Base-by-base conservation (phyloP, 2,797 vertebrate genomes). In the Cichlasoma orientale region DNA sequence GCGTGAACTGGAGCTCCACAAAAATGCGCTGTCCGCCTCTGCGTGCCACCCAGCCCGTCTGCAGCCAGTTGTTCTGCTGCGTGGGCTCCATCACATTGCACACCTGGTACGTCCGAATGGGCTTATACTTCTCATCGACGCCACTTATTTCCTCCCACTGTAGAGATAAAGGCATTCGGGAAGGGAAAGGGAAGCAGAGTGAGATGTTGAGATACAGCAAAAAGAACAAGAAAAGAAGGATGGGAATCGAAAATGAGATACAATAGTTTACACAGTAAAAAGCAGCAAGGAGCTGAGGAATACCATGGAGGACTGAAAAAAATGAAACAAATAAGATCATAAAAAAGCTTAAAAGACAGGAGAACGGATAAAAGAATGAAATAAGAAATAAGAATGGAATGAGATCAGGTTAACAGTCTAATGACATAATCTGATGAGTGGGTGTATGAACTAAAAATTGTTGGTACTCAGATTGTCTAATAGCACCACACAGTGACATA, bases 121-220 rank as follows among this genome's bases (percentile, higher is more conserved):
- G 97, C 77, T 94, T 97, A 94, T 97, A 96, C 80, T 97, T 96
- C 82, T 99, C 98, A 77, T 99, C 98, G 55, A 98, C 97, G 0
- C 98, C 98, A 0, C 98, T 99, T 91, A 99, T 99, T 92, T 99
- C 98, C 90, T 99, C 98, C 98, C 98, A 99, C 98, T 99, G 36
- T 38, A 84, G 54, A 29, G 47, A 21, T 12, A 14, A 31, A 57
- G 10, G 18, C 3, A 36, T 13, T 9, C 36, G 11, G 52, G 50
- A 2, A 38, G 10, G 10, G 50, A 31, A 3, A n/a, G 21, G 13
- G 50, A 3, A 52, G 50, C 3, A 63, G 12, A 44, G 4, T 44
- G 14, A 66, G 7, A 23, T 10, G 19, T 7, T 5, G 7, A 50
- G 5, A 19, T 25, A 27, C 27, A 27, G 38, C 25, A 66, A 47